Conservation (phyloP, 2,888 invertebrate species). For the Exocentrus adspersus region DNA sequence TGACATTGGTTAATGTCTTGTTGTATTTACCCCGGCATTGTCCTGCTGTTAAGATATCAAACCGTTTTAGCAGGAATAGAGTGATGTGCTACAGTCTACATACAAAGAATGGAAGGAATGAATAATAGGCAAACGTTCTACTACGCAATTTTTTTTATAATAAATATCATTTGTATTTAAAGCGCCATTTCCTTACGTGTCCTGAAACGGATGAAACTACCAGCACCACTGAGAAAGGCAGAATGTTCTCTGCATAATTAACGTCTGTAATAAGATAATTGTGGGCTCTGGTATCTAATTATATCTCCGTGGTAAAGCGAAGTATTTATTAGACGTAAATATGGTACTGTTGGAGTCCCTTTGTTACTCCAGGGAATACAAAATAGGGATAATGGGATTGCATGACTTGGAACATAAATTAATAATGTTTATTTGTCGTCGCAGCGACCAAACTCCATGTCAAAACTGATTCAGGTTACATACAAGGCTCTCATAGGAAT, state of each 20-base stretch:
- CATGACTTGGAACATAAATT: neutral
- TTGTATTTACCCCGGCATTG: neutral
- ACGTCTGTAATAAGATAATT: slow-evolving; percentile 12
- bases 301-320: neutral
- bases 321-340: slow-evolving; percentile 16
- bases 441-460: neutral
- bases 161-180: too few relatives aligned
- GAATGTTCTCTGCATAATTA: slow-evolving; percentile 19
- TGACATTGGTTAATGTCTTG: slow-evolving; percentile 39
- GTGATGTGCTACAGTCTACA: too few relatives aligned
- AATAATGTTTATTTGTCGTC: slow-evolving; percentile 2
- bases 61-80: neutral
- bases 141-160: too few relatives aligned
- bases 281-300: neutral
- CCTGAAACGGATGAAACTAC: neutral
- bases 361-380: neutral
- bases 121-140: too few relatives aligned
- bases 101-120: too few relatives aligned
- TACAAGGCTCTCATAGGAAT: too few relatives aligned
- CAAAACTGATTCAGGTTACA: neutral
- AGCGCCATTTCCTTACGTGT: slow-evolving; percentile 18
- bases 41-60: neutral
- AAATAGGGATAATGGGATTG: neutral
- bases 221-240: slow-evolving; percentile 8
- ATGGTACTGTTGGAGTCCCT: neutral